Conservation (phyloP, 1,140 invertebrate genomes). For the Drosophila repletoides region DNA sequence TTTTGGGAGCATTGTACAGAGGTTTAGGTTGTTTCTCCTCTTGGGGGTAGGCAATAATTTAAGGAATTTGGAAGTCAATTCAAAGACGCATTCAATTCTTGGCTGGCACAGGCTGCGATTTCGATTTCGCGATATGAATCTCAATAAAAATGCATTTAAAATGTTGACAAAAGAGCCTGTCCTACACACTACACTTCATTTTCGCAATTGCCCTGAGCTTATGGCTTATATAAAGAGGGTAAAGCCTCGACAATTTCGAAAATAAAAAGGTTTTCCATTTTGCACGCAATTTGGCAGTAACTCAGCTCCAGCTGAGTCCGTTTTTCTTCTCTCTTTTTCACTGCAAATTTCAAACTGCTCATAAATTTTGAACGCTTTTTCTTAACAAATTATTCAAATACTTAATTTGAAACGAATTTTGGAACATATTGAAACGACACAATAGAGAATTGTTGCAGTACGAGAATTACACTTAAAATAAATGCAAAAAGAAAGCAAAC, state of each 20-base stretch:
- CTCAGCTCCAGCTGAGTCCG: slow-evolving; percentile 65
- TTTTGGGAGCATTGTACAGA: no score
- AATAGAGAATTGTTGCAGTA: slow-evolving; percentile 12
- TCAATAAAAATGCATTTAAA: slow-evolving; percentile 82
- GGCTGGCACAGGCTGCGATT: slow-evolving; percentile 52
- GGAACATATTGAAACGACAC: slow-evolving; percentile 43
- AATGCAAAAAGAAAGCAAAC: no score
- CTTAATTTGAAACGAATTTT: slow-evolving; percentile 70
- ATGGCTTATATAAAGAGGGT: not conserved
- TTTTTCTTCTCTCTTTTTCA: not conserved
- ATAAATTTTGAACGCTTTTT: slow-evolving; percentile 47
- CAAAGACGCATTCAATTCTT: slow-evolving; percentile 63
- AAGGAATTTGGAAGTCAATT: slow-evolving; percentile 82
- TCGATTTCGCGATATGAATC: slow-evolving; percentile 80
- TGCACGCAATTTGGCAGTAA: slow-evolving; percentile 72
- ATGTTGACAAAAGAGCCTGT: slow-evolving; percentile 78
- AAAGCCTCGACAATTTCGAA: slow-evolving; percentile 16
- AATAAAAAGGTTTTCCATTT: slow-evolving; percentile 37
- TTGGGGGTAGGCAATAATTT: slow-evolving; percentile 73
- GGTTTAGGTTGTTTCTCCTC: no score
- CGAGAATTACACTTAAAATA: no score
- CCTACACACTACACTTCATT: slow-evolving; percentile 42
- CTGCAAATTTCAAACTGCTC: slow-evolving; percentile 25
- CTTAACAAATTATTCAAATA: slow-evolving; percentile 59
- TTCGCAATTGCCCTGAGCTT: slow-evolving; percentile 49